phyloP scores from a whole-genome alignment of 2,888 invertebrate genomes.

The Ephialtes manifestator region DNA sequence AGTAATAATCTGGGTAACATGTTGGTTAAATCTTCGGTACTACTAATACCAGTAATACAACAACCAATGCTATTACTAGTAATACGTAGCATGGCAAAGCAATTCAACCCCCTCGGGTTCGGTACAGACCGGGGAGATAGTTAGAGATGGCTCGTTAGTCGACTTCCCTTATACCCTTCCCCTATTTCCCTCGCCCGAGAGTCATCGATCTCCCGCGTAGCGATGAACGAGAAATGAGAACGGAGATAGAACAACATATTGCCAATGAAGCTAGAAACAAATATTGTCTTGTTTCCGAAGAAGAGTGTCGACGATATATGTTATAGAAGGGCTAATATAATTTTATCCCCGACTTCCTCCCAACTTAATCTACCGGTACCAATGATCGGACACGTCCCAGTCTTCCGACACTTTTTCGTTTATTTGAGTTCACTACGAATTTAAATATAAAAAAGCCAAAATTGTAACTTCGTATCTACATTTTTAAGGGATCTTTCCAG shows the following conservation, averaged over 20 bases:
- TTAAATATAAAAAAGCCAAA: no score
- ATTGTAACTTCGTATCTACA: no score
- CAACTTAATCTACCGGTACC: no score
- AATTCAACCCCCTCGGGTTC: slow-evolving; percentile 29
- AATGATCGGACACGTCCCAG: no score
- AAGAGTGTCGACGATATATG: neutral
- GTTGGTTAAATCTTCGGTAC: neutral
- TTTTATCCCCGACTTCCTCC: no score
- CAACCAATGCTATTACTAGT: neutral
- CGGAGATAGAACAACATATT: slow-evolving; percentile 49
- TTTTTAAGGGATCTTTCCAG: no score
- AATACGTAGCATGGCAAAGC: slow-evolving; percentile 21
- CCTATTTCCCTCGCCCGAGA: slow-evolving; percentile 27
- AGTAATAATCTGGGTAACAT: no score
- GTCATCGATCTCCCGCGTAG: slow-evolving; percentile 52
- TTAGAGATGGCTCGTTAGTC: slow-evolving; percentile 64
- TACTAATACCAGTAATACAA: neutral
- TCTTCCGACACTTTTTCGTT: no score
- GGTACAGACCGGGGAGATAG: slow-evolving; percentile 47
- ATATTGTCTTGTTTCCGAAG: slow-evolving; percentile 44
- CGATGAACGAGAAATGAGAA: slow-evolving; percentile 18
- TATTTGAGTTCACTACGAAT: no score
- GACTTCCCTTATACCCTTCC: slow-evolving; percentile 29
- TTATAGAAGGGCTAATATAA: slow-evolving; percentile 13
- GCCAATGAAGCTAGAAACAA: slow-evolving; percentile 41